Evolutionary conservation across 2,113 vertebrate genomes (phyloP), one percentile per base, ranked within the genome.

Genomic region (Xyliphius kryptos): DNA sequence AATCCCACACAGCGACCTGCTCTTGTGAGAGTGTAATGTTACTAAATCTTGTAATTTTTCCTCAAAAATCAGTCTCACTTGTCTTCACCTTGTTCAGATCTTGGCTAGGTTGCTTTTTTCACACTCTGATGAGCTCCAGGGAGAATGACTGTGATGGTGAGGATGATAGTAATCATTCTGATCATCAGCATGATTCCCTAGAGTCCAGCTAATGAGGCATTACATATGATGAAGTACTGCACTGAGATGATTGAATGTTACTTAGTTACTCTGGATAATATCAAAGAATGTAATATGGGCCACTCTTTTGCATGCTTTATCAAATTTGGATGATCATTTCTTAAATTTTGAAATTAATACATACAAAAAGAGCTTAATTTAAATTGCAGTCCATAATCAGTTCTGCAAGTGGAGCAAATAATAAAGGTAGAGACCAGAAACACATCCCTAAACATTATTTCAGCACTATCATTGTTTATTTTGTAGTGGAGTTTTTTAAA

Each of bases 1-100:
- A 32, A 32, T 32, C 26, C 7, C 26, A 32, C 26, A 32, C 26
- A 32, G 26, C 7, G 26, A 32, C 26, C 7, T 32, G 26, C 26
- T 32, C 26, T 32, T 46, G 52, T 40, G 63, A 44, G 56, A 38
- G 52, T 71, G 53, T 59, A 41, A 67, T 59, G 61, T 56, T 65
- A 65, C 55, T 64, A 67, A 68, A 55, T 48, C 47, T 54, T 47
- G 17, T 26, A 9, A 32, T 32, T 32, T 32, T 32, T 32, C 4
- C 56, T 46, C 43, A 26, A 56, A 63, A 40, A 66, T 16, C 62
- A 64, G 41, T 44, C 44, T 52, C n/a, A 26, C 65, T 60, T 16
- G 1, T 36, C 15, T 43, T 58, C 20, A 57, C 44, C 47, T 38
- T 51, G 21, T 67, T 52, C 37, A 44, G 37, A 68, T 74, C 37